A percentile compares a stretch with the other conserved stretches of the same genome.
Conservation (phyloP, 2,888 invertebrate genomes). For the Noctua comes region DNA sequence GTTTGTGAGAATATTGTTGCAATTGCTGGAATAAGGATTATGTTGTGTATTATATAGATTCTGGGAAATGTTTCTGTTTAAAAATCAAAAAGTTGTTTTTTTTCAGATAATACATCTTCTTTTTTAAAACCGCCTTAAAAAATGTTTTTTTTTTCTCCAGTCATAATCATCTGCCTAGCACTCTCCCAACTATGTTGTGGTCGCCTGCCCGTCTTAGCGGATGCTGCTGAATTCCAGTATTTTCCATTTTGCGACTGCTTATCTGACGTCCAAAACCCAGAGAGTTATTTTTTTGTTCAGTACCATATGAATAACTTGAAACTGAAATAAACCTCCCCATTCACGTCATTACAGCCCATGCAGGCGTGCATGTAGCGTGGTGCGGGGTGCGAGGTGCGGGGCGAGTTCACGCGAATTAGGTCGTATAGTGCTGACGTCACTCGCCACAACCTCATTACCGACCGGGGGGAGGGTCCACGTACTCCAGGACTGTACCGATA, state of each 20-base stretch:
- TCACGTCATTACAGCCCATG: constrained; percentile 30
- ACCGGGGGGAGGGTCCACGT: constrained; percentile 1
- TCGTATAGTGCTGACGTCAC: constrained; percentile 58
- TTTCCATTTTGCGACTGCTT: not conserved
- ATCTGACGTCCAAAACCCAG: not conserved
- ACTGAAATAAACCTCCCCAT: constrained; percentile 16
- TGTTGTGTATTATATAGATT: not conserved
- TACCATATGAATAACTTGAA: constrained; percentile 8
- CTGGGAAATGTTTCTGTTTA: not conserved
- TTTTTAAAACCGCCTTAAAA: not conserved
- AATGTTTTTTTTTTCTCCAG: not conserved
- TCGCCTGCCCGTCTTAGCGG: not conserved
- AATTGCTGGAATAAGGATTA: not conserved
- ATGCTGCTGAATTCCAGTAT: not conserved
- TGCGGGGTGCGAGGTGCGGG: constrained; percentile 19
- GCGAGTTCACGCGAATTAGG: constrained; percentile 45
- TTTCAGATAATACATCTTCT: not conserved
- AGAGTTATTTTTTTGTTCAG: not conserved
- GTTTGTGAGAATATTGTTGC: not conserved
- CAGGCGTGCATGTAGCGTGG: constrained; percentile 22
- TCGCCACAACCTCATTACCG: constrained; percentile 50
- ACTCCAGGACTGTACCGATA: constrained; percentile 2
- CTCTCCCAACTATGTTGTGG: not conserved
- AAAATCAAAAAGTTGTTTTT: not conserved
- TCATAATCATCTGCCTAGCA: not conserved